These are phyloP conservation scores for Eilema griseolum DNA, from an alignment of 2,888 invertebrate genomes.

Conservation along the genomic window DNA sequence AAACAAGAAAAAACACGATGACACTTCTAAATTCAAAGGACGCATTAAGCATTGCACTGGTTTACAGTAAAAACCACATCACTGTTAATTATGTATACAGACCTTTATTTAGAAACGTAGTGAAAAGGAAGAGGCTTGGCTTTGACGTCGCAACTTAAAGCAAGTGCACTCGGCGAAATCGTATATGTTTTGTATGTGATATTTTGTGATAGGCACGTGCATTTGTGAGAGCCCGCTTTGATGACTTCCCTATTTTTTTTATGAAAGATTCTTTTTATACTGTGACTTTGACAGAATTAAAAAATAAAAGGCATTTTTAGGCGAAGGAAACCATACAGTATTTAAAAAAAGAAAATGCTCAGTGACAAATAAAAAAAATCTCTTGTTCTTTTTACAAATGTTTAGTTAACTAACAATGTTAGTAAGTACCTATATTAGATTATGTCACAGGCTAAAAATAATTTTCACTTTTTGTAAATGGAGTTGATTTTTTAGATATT, in stretches of 20 bases:
- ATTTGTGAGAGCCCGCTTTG: conserved; percentile 56
- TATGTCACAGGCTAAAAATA: too few relatives aligned
- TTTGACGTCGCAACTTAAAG: conserved; percentile 78
- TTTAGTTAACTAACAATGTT: not conserved
- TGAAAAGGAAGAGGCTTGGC: conserved; percentile 81
- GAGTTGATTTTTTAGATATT: not conserved
- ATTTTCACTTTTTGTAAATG: too few relatives aligned
- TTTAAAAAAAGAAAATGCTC: not conserved
- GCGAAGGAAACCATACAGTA: not conserved
- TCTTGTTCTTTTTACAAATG: not conserved
- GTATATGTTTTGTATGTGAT: conserved; percentile 67
- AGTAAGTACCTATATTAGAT: too few relatives aligned
- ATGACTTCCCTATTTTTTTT: conserved; percentile 39
- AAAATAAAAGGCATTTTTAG: not conserved
- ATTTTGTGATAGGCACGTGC: conserved; percentile 61
- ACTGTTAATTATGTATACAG: conserved; percentile 79
- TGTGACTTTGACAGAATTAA: not conserved
- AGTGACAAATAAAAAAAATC: too few relatives aligned
- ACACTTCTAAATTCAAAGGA: conserved; percentile 76
- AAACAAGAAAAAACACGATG: conserved; percentile 57
- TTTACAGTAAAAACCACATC: conserved; percentile 71
- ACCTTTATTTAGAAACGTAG: conserved; percentile 71
- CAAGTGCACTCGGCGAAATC: conserved; percentile 67
- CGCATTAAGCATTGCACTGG: conserved; percentile 65
- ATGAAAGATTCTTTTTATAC: not conserved